These are phyloP conservation scores for Lasioglossum vierecki DNA, from an alignment of 2,888 invertebrate species.

Conservation along the genomic window DNA sequence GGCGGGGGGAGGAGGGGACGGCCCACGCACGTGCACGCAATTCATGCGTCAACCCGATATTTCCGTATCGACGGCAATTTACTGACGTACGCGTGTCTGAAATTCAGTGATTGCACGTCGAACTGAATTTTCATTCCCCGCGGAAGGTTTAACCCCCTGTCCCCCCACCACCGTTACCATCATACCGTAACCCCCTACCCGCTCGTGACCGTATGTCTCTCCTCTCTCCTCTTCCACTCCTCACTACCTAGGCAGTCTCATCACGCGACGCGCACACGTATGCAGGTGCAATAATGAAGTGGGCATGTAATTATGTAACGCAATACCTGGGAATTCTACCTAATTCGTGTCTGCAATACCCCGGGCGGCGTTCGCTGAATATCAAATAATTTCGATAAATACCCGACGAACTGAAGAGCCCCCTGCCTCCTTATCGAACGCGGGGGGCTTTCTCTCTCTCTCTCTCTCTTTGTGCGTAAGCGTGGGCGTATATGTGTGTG, in stretches of 20 bases:
- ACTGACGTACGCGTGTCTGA: conserved; percentile 64
- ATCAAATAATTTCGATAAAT: conserved; percentile 26
- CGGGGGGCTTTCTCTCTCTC: not conserved
- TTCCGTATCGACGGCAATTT: conserved; percentile 69
- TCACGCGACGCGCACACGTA: not conserved
- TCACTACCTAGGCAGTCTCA: not conserved
- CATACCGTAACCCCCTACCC: not conserved
- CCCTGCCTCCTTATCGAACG: not conserved
- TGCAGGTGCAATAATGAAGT: conserved; percentile 58
- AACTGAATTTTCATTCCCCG: conserved; percentile 62
- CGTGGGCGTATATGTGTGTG: not conserved
- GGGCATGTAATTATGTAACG: conserved; percentile 63
- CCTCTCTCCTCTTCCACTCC: not conserved
- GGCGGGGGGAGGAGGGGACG: not conserved
- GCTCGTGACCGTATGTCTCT: not conserved
- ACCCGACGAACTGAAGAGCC: not conserved
- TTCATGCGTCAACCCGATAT: conserved; percentile 67
- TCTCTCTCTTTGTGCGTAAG: not conserved
- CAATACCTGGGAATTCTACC: conserved; percentile 49
- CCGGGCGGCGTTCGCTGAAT: conserved; percentile 15
- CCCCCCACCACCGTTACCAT: not conserved
- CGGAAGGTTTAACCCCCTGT: conserved; percentile 50
- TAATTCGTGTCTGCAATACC: conserved; percentile 44
- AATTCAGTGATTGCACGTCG: conserved; percentile 68
- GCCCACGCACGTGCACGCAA: conserved; percentile 34